These are phyloP conservation scores for Helleia helle DNA, from an alignment of 2,888 invertebrate genomes.

Conservation along the genomic window DNA sequence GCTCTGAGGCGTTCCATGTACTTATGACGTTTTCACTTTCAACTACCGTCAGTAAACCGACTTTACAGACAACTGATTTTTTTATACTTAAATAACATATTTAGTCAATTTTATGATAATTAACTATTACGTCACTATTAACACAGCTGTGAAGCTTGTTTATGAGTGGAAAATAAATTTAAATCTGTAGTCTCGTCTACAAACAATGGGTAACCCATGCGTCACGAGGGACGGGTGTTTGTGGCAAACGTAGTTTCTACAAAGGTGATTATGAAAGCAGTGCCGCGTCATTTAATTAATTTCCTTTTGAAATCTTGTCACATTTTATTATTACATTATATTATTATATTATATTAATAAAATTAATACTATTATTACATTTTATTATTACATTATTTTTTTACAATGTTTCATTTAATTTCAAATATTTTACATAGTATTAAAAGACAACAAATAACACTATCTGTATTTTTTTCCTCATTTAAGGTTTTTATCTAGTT, in stretches of 20 bases:
- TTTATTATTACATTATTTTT: neutral
- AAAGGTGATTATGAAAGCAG: conserved; percentile 18
- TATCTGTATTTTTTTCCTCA: too few species aligned
- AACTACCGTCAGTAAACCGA: too few species aligned
- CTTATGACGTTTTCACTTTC: too few species aligned
- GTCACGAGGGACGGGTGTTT: conserved; percentile 25
- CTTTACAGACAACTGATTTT: too few species aligned
- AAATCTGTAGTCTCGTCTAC: conserved; percentile 44
- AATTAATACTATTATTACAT: too few species aligned
- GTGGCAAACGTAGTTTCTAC: conserved; percentile 22
- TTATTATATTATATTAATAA: too few species aligned
- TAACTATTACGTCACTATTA: conserved; percentile 54
- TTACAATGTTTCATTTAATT: neutral
- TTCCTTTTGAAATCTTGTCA: conserved; percentile 9
- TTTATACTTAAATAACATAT: too few species aligned
- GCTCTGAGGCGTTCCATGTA: too few species aligned
- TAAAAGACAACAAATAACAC: too few species aligned
- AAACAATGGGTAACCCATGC: conserved; percentile 38
- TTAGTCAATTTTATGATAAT: conserved; percentile 21
- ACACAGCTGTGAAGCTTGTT: conserved; percentile 39
- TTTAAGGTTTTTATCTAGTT: too few species aligned
- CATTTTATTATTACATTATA: neutral
- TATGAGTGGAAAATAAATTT: conserved; percentile 43
- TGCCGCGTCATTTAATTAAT: conserved; percentile 17
- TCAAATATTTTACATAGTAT: too few species aligned